A percentile compares a stretch with the other conserved stretches of the same genome.
phyloP scores from a whole-genome alignment of 1,140 invertebrate species.

The Armadillidium nasatum region DNA sequence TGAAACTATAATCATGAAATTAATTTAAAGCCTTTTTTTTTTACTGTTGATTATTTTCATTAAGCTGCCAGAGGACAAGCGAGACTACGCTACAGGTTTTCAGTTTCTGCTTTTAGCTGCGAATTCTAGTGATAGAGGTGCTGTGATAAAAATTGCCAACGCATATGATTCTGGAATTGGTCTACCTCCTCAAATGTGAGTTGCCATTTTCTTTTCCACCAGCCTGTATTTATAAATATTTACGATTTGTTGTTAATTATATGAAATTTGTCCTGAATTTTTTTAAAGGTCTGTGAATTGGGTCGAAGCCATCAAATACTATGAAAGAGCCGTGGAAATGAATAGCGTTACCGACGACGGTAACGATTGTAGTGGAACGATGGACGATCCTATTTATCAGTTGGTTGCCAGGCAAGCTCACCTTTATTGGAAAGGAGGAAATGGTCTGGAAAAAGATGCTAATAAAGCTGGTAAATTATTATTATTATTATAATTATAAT shows the following conservation, averaged over 20 bases:
- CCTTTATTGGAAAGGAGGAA: slow-evolving; percentile 53
- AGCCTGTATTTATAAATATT: too few relatives aligned
- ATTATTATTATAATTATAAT: too few relatives aligned
- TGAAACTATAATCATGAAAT: too few relatives aligned
- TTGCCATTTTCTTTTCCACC: neutral
- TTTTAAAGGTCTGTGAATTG: slow-evolving; percentile 49
- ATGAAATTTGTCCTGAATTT: slow-evolving; percentile 12
- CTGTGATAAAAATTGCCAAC: slow-evolving; percentile 56
- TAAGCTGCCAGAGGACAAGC: slow-evolving; percentile 35
- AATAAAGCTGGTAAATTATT: slow-evolving; percentile 51
- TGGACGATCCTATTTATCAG: slow-evolving; percentile 51
- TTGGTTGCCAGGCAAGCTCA: slow-evolving; percentile 55
- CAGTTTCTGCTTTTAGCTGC: slow-evolving; percentile 52
- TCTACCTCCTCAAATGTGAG: slow-evolving; percentile 47
- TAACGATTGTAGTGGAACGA: slow-evolving; percentile 52
- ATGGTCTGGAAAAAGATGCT: slow-evolving; percentile 52
- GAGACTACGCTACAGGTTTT: slow-evolving; percentile 40
- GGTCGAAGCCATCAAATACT: slow-evolving; percentile 53
- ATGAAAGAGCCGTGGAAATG: slow-evolving; percentile 50
- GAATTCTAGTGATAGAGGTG: slow-evolving; percentile 53
- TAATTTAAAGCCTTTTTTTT: neutral
- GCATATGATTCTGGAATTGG: slow-evolving; percentile 54
- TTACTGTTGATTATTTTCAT: slow-evolving; percentile 17
- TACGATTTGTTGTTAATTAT: neutral
- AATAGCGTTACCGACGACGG: slow-evolving; percentile 50